phyloP scores from a whole-genome alignment of 2,888 invertebrate species.

The Sesia apiformis region DNA sequence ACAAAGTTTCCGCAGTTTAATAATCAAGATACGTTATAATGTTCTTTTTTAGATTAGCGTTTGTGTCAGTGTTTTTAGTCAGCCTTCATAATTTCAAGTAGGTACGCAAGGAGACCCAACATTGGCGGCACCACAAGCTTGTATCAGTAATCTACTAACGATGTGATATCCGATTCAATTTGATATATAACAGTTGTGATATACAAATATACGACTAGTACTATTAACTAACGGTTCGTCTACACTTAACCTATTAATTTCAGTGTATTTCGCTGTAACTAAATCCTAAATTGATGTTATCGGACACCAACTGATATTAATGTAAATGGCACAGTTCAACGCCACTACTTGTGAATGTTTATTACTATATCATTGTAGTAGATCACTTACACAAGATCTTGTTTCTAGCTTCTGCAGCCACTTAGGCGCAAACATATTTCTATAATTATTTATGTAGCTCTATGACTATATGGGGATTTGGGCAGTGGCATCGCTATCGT shows the following conservation, averaged over 20 bases:
- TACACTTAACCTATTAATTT: conserved; percentile 34
- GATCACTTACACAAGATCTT: not conserved
- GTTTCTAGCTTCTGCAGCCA: not conserved
- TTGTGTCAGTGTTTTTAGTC: too few relatives aligned
- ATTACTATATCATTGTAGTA: conserved; percentile 3
- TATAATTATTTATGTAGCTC: not conserved
- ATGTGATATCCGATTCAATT: conserved; percentile 30
- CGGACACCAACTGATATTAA: conserved; percentile 15
- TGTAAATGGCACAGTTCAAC: conserved; percentile 5
- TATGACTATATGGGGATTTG: conserved; percentile 3
- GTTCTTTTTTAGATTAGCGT: too few relatives aligned
- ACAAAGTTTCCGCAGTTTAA: too few relatives aligned
- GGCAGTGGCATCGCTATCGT: not conserved
- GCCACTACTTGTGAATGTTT: conserved; percentile 9
- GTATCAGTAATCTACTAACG: conserved; percentile 12
- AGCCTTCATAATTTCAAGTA: too few relatives aligned
- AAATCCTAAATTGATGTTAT: conserved; percentile 28
- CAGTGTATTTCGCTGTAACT: conserved; percentile 17
- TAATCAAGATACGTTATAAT: too few relatives aligned
- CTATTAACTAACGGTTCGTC: conserved; percentile 36
- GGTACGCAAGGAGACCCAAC: too few relatives aligned
- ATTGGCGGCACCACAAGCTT: not conserved
- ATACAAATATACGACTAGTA: conserved; percentile 34
- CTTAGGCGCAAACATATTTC: not conserved
- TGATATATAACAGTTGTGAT: conserved; percentile 31